These are phyloP conservation scores for Gortyna flavago DNA, from an alignment of 2,888 invertebrate species.

Conservation along the genomic window DNA sequence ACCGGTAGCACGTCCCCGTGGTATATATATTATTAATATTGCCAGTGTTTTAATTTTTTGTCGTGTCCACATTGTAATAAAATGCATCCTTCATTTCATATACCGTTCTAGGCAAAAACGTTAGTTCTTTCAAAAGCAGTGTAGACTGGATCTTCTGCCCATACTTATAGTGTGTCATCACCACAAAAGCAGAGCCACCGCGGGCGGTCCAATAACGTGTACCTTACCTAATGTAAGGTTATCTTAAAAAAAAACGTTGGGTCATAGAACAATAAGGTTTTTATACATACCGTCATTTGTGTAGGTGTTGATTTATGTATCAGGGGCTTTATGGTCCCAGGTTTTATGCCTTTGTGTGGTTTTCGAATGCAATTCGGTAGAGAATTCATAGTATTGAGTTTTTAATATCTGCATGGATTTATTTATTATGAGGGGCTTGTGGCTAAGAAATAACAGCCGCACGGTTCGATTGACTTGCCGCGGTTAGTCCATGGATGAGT, in stretches of 20 bases:
- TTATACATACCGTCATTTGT: slow-evolving; percentile 57
- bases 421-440: slow-evolving; percentile 21
- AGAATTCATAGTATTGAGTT: slow-evolving; percentile 34
- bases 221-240: slow-evolving; percentile 69
- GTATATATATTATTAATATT: too few relatives aligned
- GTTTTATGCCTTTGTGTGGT: slow-evolving; percentile 24
- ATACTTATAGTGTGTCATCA: background rate
- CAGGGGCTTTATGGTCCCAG: slow-evolving; percentile 36
- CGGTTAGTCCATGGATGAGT: too few relatives aligned
- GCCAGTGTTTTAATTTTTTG: background rate
- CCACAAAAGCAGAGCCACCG: slow-evolving; percentile 56
- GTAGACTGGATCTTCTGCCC: background rate
- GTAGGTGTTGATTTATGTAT: slow-evolving; percentile 77
- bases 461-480: too few relatives aligned
- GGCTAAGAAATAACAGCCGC: too few relatives aligned
- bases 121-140: background rate
- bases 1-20: too few relatives aligned
- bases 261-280: slow-evolving; percentile 71
- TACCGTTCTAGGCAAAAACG: background rate
- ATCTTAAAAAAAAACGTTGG: slow-evolving; percentile 69
- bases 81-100: background rate
- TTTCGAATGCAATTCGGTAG: slow-evolving; percentile 45
- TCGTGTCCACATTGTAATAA: background rate
- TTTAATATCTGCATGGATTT: slow-evolving; percentile 54
- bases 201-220: slow-evolving; percentile 67